phyloP scores from a whole-genome alignment of 1,140 invertebrate species.

The Akabosia matsudoensis region DNA sequence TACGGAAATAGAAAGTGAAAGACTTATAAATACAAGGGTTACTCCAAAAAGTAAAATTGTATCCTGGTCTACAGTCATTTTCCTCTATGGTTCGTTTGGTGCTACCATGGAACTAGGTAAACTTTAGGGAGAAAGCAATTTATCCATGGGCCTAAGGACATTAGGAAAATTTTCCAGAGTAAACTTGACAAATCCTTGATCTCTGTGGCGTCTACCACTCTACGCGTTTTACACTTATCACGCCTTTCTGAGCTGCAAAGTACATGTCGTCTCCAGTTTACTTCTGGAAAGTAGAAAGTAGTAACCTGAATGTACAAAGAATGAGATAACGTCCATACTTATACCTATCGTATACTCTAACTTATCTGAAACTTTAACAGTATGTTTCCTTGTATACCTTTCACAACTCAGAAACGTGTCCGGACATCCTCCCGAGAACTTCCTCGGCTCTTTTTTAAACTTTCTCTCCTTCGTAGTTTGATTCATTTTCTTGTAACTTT shows the following conservation, averaged over 20 bases:
- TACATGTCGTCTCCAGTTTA: conserved; percentile 11
- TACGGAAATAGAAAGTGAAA: neutral
- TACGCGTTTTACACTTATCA: neutral
- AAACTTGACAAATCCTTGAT: conserved; percentile 25
- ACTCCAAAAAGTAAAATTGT: no score
- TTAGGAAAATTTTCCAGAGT: conserved; percentile 22
- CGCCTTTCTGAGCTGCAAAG: conserved; percentile 15
- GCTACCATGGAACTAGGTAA: no score
- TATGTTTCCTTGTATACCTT: neutral
- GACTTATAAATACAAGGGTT: neutral
- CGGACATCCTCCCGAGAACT: conserved; percentile 8
- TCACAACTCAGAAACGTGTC: neutral
- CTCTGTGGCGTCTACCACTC: neutral
- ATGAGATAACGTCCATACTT: neutral
- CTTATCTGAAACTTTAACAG: neutral
- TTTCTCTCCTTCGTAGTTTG: conserved; percentile 20
- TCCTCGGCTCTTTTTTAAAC: neutral
- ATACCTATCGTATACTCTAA: neutral
- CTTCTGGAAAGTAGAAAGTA: neutral
- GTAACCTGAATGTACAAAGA: neutral
- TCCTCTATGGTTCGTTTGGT: no score
- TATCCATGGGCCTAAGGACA: conserved; percentile 16
- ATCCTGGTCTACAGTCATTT: no score
- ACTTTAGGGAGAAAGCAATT: conserved; percentile 6
- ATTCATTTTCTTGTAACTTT: conserved; percentile 32